A percentile compares a stretch with the other conserved stretches of the same genome.
These are phyloP conservation scores for Teleiodes luculella DNA, from an alignment of 2,888 invertebrate species.

Conservation along the genomic window DNA sequence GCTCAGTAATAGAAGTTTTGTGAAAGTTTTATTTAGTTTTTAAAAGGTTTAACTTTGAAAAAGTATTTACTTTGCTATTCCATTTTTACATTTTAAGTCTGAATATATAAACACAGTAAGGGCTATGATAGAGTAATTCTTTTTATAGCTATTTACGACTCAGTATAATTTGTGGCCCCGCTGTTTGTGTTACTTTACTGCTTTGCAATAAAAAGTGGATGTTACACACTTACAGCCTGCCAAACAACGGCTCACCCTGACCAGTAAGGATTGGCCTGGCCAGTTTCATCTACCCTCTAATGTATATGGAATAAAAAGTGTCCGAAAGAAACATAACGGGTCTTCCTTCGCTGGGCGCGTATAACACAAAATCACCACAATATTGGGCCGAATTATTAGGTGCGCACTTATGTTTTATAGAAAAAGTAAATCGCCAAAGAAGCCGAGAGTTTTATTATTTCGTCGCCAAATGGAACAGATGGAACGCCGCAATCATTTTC, in stretches of 20 bases:
- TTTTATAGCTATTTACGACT: constrained; percentile 38
- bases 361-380: constrained; percentile 36
- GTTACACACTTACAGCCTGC: constrained; percentile 39
- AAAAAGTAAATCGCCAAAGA: constrained; percentile 20
- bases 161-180: constrained; percentile 45
- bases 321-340: constrained; percentile 11
- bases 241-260: constrained; percentile 29
- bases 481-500: constrained; percentile 4
- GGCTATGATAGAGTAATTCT: constrained; percentile 17
- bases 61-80: too few relatives aligned
- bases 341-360: constrained; percentile 28
- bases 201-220: constrained; percentile 49
- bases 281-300: not conserved
- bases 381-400: constrained; percentile 40
- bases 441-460: constrained; percentile 21
- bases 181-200: constrained; percentile 49
- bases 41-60: not conserved
- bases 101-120: not conserved
- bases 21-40: too few relatives aligned
- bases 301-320: not conserved
- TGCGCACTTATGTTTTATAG: constrained; percentile 31
- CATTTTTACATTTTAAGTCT: too few relatives aligned
- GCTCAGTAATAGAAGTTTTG: too few relatives aligned
- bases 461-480: constrained; percentile 20
- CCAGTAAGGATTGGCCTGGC: constrained; percentile 23